Base-by-base conservation (phyloP, 1,140 invertebrate species). In the Caenorhabditis latens region DNA sequence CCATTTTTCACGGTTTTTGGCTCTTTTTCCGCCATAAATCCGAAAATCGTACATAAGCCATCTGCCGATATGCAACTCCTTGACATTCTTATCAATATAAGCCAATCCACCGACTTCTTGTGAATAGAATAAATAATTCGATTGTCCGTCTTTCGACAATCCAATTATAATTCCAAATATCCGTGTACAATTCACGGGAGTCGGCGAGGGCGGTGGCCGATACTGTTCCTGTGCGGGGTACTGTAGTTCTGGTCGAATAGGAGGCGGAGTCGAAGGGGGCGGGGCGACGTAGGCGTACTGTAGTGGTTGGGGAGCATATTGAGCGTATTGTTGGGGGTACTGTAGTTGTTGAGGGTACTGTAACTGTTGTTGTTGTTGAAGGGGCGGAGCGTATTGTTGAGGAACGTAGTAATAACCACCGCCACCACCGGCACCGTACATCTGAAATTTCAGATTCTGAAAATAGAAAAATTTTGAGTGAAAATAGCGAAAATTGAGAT, bases 81-180 rank as follows among this genome's bases (percentile, higher is more conserved):
- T 13, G 4, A 65, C 32, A 8, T 7, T 65, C 9, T 16, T 40
- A 16, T 42, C 14, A 16, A 71, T 71, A 8, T 71, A 4, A 19
- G 46, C 65, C 11, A 71, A 32, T 71, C 65, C 65, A 16, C 46
- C 42, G 14, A 71, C 14, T 4, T 6, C 42, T 19, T 9, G 3
- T 1, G 65, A 32, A 46, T 71, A 71, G 43, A 71, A 71, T 4
- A 71, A 19, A 19, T 46, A 71, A 46, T 71, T 43, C 4, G 40
- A 4, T 0, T 42, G 2, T 32, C 65, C 42, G 6, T 43, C 5
- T n/a, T 71, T 46, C n/a, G 6, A 46, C 16, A 13, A 46, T 43
- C 65, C 65, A 71, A 71, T 32, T 6, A 71, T 19, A 11, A 71
- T n/a, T 43, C 65, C 65, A 71, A 46, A 19, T 0, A 71, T 71